phyloP scores from a whole-genome alignment of 2,797 vertebrate species.

The Rhabdomys pumilio region DNA sequence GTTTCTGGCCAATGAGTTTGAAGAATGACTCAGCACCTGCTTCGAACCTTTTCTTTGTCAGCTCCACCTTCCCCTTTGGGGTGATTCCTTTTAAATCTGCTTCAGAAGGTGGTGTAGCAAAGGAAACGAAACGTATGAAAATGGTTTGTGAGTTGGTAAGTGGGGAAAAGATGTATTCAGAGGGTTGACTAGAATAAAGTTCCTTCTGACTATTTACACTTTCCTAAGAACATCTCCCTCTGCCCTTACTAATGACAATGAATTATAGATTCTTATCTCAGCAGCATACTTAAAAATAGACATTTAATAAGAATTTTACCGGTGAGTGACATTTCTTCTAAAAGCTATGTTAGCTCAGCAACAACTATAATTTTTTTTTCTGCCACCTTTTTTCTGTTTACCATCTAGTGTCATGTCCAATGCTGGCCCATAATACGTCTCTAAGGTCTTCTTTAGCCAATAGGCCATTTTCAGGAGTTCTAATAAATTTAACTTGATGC shows the following conservation, averaged over 20 bases:
- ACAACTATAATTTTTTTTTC: neutral
- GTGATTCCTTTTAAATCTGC: neutral
- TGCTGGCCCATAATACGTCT: neutral
- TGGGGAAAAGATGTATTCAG: neutral
- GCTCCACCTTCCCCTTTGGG: neutral
- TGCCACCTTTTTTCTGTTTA: neutral
- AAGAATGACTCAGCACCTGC: neutral
- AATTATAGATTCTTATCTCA: conserved; percentile 4
- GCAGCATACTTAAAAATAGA: neutral
- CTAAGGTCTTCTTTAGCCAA: conserved; percentile 38
- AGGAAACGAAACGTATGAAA: neutral
- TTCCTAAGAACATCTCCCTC: neutral
- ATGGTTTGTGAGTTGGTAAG: neutral
- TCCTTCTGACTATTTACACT: neutral
- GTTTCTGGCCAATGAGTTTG: neutral
- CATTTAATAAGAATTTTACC: conserved; percentile 19
- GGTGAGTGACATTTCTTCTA: neutral
- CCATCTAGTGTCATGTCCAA: neutral
- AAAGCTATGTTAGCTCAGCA: neutral
- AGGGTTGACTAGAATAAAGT: neutral
- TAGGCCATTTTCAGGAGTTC: neutral
- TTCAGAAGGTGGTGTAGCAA: neutral
- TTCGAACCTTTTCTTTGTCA: neutral
- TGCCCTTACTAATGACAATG: neutral
- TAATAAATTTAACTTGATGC: conserved; percentile 60